Evolutionary conservation across 2,797 vertebrate species (phyloP).

Genomic region (Cyclopterus lumpus): DNA sequence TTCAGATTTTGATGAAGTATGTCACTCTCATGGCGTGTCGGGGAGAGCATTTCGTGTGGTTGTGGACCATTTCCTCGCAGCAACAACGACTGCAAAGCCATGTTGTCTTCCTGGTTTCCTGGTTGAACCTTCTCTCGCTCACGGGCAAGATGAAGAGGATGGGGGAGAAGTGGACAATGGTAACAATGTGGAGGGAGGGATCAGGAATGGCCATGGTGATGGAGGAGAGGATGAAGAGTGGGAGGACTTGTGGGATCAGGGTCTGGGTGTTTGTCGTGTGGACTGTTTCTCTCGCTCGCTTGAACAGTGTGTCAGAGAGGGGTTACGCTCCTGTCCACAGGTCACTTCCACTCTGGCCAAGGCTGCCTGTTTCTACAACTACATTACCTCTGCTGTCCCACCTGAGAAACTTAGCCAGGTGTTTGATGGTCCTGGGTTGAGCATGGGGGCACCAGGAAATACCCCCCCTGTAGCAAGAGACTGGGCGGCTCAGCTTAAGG

Average conservation of each 20-base stretch:
- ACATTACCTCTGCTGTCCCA: conserved; percentile 84
- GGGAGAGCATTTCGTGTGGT: conserved; percentile 84
- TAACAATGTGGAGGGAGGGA: conserved; percentile 52
- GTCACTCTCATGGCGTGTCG: conserved; percentile 81
- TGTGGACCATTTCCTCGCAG: conserved; percentile 67
- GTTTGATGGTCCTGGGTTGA: conserved; percentile 71
- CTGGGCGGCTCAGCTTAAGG: conserved; percentile 86
- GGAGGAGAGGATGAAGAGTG: conserved; percentile 61
- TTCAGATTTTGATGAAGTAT: conserved; percentile 84
- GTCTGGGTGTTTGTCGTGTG: conserved; percentile 79
- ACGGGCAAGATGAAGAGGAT: conserved; percentile 61
- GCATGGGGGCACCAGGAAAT: conserved; percentile 49
- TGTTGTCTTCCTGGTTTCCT: conserved; percentile 83
- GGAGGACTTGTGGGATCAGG: conserved; percentile 80
- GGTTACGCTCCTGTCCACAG: conserved; percentile 77
- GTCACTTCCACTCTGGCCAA: conserved; percentile 80
- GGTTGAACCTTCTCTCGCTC: conserved; percentile 45
- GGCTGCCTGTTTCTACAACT: conserved; percentile 84
- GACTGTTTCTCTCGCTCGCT: conserved; percentile 85
- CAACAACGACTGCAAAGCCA: conserved; percentile 49
- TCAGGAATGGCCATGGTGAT: conserved; percentile 65
- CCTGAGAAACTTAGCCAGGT: conserved; percentile 85
- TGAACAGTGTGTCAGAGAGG: conserved; percentile 82
- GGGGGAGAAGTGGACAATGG: conserved; percentile 48
- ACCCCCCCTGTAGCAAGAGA: conserved; percentile 55